Conservation (phyloP, 2,888 invertebrate species). For the Drosophila quinaria region DNA sequence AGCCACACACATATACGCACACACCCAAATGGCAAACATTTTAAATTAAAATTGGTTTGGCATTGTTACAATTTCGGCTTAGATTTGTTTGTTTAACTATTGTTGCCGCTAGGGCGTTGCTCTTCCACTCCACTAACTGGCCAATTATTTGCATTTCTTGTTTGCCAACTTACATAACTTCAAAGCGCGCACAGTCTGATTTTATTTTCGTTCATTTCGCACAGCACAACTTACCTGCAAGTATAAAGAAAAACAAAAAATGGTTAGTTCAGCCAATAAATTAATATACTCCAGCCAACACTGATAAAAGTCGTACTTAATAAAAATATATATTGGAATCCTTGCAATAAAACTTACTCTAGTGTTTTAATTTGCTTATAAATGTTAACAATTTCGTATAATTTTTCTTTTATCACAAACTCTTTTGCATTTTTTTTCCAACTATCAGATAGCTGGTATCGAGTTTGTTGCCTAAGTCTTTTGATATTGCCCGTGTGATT, state of each 20-base stretch:
- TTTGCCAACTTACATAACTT: conserved; percentile 67
- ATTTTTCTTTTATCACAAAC: conserved; percentile 22
- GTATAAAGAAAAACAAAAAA: conserved; percentile 40
- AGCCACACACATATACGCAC: conserved; percentile 19
- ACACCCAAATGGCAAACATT: conserved; percentile 60
- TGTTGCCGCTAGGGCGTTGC: conserved; percentile 64
- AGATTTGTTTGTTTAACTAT: conserved; percentile 27
- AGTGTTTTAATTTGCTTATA: background rate
- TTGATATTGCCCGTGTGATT: conserved; percentile 36
- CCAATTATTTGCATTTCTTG: conserved; percentile 72
- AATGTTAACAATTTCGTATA: background rate
- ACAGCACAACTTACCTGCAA: conserved; percentile 48
- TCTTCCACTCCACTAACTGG: conserved; percentile 57
- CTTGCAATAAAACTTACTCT: background rate
- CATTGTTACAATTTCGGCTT: conserved; percentile 63
- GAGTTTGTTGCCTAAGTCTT: conserved; percentile 62
- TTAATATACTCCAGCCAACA: conserved; percentile 9
- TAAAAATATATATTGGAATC: background rate
- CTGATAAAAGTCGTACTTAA: too few relatives aligned
- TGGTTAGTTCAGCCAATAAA: conserved; percentile 35
- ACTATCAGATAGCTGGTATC: conserved; percentile 12
- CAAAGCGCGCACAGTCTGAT: conserved; percentile 7
- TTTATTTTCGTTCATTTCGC: conserved; percentile 26
- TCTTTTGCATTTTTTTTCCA: conserved; percentile 12
- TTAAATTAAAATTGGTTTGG: conserved; percentile 69